Percentiles rank a stretch among this genome's conserved stretches.
Conservation (phyloP, 2,888 invertebrate species). For the Lamproptera curius region DNA sequence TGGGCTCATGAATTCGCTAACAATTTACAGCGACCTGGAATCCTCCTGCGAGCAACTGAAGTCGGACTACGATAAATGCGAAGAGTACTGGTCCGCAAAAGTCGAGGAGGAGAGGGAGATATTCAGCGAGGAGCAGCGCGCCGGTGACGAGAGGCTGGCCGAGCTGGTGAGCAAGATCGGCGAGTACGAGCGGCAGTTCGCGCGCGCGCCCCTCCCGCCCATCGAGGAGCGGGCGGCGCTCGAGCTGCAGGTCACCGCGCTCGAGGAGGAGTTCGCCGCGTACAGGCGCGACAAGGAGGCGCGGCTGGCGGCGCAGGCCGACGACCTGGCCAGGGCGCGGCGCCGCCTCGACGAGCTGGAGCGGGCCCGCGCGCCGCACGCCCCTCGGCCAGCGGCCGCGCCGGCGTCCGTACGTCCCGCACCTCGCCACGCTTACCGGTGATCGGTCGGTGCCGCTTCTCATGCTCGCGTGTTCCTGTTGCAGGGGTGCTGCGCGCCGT, state of each 20-base stretch:
- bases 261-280: constrained; percentile 82
- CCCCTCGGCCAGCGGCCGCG: constrained; percentile 17
- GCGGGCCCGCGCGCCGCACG: constrained; percentile 24
- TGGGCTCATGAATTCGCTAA: too few species aligned
- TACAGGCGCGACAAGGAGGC: constrained; percentile 31
- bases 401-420: constrained; percentile 30
- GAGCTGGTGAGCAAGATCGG: constrained; percentile 85
- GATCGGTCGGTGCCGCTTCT: background rate
- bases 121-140: constrained; percentile 86
- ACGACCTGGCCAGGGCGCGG: constrained; percentile 19
- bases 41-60: constrained; percentile 85
- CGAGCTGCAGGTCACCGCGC: constrained; percentile 80
- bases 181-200: constrained; percentile 89
- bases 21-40: constrained; percentile 80
- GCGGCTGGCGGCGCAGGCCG: constrained; percentile 22
- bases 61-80: constrained; percentile 89
- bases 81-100: constrained; percentile 91
- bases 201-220: constrained; percentile 78
- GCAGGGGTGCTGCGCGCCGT: constrained; percentile 73
- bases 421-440: background rate
- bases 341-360: constrained; percentile 22
- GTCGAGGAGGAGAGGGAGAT: constrained; percentile 86
- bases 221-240: constrained; percentile 86
- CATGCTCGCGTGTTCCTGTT: background rate
- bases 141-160: constrained; percentile 86